These are phyloP conservation scores for Allolobophora icterica DNA, from an alignment of 2,888 invertebrate species.

Conservation along the genomic window DNA sequence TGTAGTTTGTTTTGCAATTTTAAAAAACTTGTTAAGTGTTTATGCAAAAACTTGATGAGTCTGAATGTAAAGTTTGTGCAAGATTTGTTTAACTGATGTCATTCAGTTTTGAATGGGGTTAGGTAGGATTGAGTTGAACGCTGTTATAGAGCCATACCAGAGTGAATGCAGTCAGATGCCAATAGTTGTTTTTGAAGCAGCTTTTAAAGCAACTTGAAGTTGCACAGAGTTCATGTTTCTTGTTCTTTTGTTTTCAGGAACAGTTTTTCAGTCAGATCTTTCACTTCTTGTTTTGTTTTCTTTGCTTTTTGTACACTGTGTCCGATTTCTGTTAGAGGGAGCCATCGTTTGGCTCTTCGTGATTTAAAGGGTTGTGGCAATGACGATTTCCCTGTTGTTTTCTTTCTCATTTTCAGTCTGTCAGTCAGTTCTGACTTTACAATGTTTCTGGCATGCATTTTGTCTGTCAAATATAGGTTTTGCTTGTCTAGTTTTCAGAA, in stretches of 20 bases:
- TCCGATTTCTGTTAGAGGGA: background rate
- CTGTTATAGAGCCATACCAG: background rate
- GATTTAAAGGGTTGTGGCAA: conserved; percentile 12
- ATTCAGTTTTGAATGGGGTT: background rate
- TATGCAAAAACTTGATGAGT: background rate
- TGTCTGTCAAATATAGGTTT: background rate
- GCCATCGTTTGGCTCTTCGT: background rate
- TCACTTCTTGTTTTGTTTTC: conserved; percentile 8
- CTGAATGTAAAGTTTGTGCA: background rate
- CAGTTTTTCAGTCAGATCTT: background rate
- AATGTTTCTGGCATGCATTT: background rate
- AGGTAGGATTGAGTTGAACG: background rate
- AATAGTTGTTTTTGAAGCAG: background rate
- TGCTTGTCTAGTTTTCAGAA: background rate
- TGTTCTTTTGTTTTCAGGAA: conserved; percentile 6
- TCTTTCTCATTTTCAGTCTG: background rate
- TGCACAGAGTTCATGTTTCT: conserved; percentile 11
- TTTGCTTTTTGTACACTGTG: background rate
- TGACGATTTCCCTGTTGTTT: conserved; percentile 4
- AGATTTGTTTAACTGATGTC: background rate
- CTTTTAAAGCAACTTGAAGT: background rate
- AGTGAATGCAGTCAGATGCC: background rate
- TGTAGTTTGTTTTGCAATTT: conserved; percentile 5
- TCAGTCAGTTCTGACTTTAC: background rate
- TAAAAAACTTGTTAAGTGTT: background rate